Conservation (phyloP, 2,113 vertebrate species). For the Stegostoma tigrinum region DNA sequence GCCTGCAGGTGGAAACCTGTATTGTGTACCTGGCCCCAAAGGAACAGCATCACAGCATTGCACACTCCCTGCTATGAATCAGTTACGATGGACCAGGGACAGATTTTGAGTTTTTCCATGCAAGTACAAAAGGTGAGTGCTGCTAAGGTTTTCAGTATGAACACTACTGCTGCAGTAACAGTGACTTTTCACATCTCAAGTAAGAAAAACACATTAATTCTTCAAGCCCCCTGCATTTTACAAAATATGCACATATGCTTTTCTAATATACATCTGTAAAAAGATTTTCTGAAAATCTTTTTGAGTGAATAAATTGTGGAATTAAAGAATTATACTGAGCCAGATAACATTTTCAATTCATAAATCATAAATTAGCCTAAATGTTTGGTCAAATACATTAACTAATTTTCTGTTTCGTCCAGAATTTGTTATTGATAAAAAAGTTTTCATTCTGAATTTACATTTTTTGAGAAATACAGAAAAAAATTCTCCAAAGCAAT, state of each 20-base stretch:
- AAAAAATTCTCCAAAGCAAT: background rate
- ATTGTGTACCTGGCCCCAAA: conserved; percentile 21
- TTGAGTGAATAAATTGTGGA: conserved; percentile 11
- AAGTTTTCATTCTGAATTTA: conserved; percentile 22
- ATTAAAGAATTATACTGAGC: conserved; percentile 14
- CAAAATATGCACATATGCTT: conserved; percentile 33
- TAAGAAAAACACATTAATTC: conserved; percentile 34
- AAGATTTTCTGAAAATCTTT: conserved; percentile 34
- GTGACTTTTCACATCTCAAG: background rate
- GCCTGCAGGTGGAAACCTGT: conserved; percentile 38
- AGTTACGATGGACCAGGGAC: conserved; percentile 39
- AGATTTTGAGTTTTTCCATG: conserved; percentile 43
- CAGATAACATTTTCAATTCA: conserved; percentile 21
- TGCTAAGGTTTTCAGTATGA: background rate
- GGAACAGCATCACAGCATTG: conserved; percentile 42
- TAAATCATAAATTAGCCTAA: background rate
- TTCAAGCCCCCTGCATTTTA: conserved; percentile 1
- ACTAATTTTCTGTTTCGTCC: background rate
- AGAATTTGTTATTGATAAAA: background rate
- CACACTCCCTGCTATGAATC: conserved; percentile 43
- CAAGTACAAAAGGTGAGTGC: conserved; percentile 10
- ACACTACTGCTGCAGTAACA: background rate
- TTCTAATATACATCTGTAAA: conserved; percentile 29
- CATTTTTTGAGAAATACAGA: conserved; percentile 10
- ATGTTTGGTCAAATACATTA: background rate